Conservation (phyloP, 2,888 invertebrate genomes). For the Papilio elwesi region DNA sequence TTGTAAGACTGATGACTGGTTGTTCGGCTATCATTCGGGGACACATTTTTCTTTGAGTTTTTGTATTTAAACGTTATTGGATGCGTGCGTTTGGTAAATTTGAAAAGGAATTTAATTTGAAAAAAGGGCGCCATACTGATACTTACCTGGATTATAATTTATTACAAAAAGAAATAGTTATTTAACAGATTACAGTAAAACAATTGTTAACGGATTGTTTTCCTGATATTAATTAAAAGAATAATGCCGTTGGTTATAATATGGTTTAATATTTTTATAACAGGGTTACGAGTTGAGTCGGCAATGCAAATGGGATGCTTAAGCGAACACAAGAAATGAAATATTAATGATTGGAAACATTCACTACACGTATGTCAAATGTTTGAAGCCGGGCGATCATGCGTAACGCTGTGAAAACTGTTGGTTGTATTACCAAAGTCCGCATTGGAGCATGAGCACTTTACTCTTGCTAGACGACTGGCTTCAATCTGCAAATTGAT, state of each 20-base stretch:
- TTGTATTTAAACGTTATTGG: neutral
- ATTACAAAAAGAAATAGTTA: too few species aligned
- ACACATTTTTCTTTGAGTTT: neutral
- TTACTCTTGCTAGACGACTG: conserved; percentile 22
- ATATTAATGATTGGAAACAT: conserved; percentile 10
- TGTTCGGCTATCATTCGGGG: neutral
- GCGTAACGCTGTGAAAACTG: conserved; percentile 25
- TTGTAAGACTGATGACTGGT: neutral
- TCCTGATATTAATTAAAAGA: too few species aligned
- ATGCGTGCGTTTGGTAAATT: too few species aligned
- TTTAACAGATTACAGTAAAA: too few species aligned
- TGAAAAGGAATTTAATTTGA: too few species aligned
- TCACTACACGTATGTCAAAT: conserved; percentile 15
- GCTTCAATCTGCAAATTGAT: conserved; percentile 31
- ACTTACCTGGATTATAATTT: too few species aligned
- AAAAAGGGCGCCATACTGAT: too few species aligned
- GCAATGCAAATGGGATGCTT: neutral
- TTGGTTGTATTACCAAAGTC: conserved; percentile 30
- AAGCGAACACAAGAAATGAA: conserved; percentile 13
- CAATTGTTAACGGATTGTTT: too few species aligned
- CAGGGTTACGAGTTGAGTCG: neutral
- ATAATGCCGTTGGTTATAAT: too few species aligned
- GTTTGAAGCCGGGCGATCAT: conserved; percentile 31
- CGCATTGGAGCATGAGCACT: conserved; percentile 32
- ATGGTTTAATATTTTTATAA: too few species aligned